A percentile compares a stretch with the other conserved stretches of the same genome.
These are phyloP conservation scores for Halictus ligatus DNA, from an alignment of 2,888 invertebrate species.

Conservation along the genomic window DNA sequence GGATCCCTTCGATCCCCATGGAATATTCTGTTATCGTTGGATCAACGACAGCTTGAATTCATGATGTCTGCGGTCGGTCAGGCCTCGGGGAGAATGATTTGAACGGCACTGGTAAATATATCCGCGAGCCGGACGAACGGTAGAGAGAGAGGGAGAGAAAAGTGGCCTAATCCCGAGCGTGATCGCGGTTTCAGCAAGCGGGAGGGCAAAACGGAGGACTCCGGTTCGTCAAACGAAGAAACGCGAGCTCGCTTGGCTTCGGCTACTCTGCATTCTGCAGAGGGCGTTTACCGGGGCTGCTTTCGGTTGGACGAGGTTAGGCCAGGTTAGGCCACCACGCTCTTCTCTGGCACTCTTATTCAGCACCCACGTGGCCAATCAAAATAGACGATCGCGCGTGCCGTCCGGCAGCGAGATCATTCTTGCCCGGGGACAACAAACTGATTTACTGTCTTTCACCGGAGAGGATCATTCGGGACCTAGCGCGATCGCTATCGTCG, in stretches of 20 bases:
- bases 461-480: not conserved
- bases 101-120: constrained; percentile 71
- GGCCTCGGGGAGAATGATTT: constrained; percentile 63
- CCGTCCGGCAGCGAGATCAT: not conserved
- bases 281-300: constrained; percentile 73
- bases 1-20: not conserved
- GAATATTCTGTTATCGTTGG: not conserved
- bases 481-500: no score
- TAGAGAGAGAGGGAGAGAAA: not conserved
- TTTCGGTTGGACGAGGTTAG: constrained; percentile 37
- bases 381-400: constrained; percentile 33
- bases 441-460: not conserved
- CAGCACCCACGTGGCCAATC: constrained; percentile 47
- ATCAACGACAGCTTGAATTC: constrained; percentile 14
- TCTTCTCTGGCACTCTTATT: constrained; percentile 33
- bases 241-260: constrained; percentile 34
- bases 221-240: constrained; percentile 56
- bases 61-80: constrained; percentile 41
- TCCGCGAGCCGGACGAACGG: constrained; percentile 57
- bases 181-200: constrained; percentile 13
- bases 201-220: not conserved
- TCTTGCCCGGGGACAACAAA: not conserved
- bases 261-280: constrained; percentile 73
- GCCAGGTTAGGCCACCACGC: constrained; percentile 23
- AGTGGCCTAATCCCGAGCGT: constrained; percentile 53